A percentile compares a stretch with the other conserved stretches of the same genome.
These are phyloP conservation scores for Theristicus caerulescens DNA, from an alignment of 2,113 vertebrate genomes.

Conservation along the genomic window DNA sequence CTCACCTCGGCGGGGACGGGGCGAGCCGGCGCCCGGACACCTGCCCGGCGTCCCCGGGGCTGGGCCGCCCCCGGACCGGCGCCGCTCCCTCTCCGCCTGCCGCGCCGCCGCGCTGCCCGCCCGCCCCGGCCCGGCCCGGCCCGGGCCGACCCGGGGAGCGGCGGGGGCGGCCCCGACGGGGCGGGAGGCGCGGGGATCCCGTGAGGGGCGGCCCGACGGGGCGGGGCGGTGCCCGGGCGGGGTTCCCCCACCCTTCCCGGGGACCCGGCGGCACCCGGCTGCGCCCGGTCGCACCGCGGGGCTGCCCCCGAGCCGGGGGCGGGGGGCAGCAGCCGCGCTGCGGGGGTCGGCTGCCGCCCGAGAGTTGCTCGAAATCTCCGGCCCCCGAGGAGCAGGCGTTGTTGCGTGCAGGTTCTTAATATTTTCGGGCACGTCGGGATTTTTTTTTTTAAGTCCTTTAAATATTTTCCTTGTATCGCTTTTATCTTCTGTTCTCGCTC, in stretches of 20 bases:
- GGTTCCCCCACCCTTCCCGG: not conserved
- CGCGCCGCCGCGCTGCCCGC: not conserved
- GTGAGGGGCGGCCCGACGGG: not conserved
- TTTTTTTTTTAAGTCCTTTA: not conserved
- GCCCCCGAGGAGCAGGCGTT: not conserved
- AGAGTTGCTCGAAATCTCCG: not conserved
- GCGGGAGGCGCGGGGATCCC: not conserved
- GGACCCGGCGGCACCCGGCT: not conserved
- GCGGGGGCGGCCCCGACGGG: conserved; percentile 8
- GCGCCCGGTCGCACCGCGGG: not conserved
- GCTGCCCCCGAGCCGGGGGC: not conserved
- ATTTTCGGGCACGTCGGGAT: not conserved
- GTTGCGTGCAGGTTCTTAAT: not conserved
- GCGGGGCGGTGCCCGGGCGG: conserved; percentile 35
- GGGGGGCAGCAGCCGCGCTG: not conserved
- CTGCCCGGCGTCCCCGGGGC: not conserved
- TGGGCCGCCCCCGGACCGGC: not conserved
- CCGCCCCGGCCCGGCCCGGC: not conserved
- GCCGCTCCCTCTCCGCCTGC: not conserved
- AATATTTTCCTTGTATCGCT: not conserved
- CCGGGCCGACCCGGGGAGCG: conserved; percentile 50
- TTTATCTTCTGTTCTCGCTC: not conserved
- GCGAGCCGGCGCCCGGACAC: not conserved
- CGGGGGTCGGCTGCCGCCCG: no score
- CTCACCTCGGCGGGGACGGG: not conserved